Evolutionary conservation across 2,888 invertebrate species (phyloP), one percentile per base, ranked within the genome.

Genomic region (Oscheius sp.): DNA sequence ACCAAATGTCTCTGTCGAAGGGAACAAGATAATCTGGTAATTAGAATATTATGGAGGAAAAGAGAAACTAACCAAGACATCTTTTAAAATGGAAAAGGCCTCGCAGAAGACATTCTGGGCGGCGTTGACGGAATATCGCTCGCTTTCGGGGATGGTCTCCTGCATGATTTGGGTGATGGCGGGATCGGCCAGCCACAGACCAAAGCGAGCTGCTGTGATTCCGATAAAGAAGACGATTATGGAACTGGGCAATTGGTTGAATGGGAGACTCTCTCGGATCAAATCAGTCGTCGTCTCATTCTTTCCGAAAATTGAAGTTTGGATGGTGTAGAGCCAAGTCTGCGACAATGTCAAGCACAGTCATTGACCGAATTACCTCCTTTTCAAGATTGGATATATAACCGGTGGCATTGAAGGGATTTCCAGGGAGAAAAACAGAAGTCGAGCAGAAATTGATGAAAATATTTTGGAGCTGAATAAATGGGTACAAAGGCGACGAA

Each of bases 131-230:
- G 80, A 79, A 66, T 83, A 80, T 52, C 81, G 23, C 52, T 85
- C 80, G 9, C 63, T 53, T 64, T 86, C 86, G 1, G 79, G 79
- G 12, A 86, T 77, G 0, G 80, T 77, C 59, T 83, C 81, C 63
- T 86, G 86, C 79, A 86, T 84, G 27, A 86, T 81, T 64, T 86
- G 83, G 0, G 77, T 81, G 52, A 86, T 86, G 5, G 86, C 76
- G 0, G 85, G 82, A 53, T 86, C 86, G 2, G 85, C 83, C 16
- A 86, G 75, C 86, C 86, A 86, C 12, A 86, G 76, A 13, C 86
- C 81, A 49, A 76, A 82, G 52, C 86, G 64, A 0, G 86, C 86
- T 1, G 76, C 49, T 2, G 81, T 85, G 66, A 86, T 83, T 21
- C 86, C 86, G n/a, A 80, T n/a, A 68, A 86, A 86, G 76, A 85